Base-by-base conservation (phyloP, 2,113 vertebrate genomes). In the Ailurus styani region DNA sequence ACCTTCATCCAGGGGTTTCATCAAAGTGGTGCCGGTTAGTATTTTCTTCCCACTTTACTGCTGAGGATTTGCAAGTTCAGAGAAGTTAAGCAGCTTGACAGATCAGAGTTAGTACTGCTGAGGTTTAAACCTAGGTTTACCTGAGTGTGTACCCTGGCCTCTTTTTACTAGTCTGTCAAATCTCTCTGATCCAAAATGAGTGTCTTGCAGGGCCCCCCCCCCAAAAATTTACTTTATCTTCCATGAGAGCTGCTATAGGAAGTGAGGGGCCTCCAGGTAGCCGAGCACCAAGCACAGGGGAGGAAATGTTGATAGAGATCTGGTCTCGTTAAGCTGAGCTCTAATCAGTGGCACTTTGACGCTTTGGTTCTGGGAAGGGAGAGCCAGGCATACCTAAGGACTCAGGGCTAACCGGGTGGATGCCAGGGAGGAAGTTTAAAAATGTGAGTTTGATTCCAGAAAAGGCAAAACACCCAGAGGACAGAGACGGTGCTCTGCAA, bases 291-390 rank as follows among this genome's bases (percentile, higher is more conserved):
- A 86, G 68, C 88, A 27, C 6, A 77, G 31, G 75, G 64, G 81
- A 87, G 60, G 93, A 82, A 23, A 73, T 55, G 78, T 13, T 86
- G 91, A 95, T 84, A 64, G 57, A 72, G 54, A 83, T 96, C 70
- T 60, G 62, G 88, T 75, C 88, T 97, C 83, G 96, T 97, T 93
- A 96, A 98, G 79, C 52, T 95, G n/a, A 40, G 87, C 70, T 97
- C 66, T 88, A 66, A 88, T 95, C 95, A 91, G 82, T 78, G 96
- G 83, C 70, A 64, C 68, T 57, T 64, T 52, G 85, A 77, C 54
- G 78, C 70, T 86, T 57, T 93, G 95, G 90, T 87, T 84, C 70
- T 55, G 62, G 47, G 70, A 92, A 40, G 66, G 75, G 54, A 91
- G 96, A 89, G 82, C 34, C 45, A 20, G 23, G 81, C 29, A 72